Evolutionary conservation across 1,140 invertebrate species (phyloP), one percentile per base, ranked within the genome.

Genomic region (Drosophila lacteicornis): DNA sequence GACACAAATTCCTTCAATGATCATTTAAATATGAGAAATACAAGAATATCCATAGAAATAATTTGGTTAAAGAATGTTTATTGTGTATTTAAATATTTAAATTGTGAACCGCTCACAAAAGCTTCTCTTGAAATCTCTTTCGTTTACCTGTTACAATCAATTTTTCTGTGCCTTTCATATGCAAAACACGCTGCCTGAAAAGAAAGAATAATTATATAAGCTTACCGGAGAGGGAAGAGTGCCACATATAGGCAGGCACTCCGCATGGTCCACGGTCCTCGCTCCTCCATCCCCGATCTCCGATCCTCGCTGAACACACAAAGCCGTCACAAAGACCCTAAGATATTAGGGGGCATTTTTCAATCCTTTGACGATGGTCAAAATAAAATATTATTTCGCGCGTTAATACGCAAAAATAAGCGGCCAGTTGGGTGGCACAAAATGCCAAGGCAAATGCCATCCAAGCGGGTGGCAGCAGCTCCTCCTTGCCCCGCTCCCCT

Each of bases 371-470:
- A 90, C 65, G 81, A 90, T 90, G 85, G 63, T 90, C 85, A 90
- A 90, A 90, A 90, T 90, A 90, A 90, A 82, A 90, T 90, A 90
- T 90, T 84, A 90, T 90, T 90, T 82, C 82, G 85, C 85, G 85
- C 85, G 85, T 90, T 90, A 90, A 90, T 90, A 90, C 85, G 85
- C 79, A 85, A 90, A 90, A 81, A 80, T 84, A 88, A 90, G 80
- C 70, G 65, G 55, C 85, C 77, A 63, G 78, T 90, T 90, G 85
- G 85, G 85, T 90, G 85, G 85, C 79, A 84, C 46, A 27, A 55
- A 63, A 69, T 70, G 68, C 56, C 76, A 66, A 49, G 74, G 71
- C 56, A 55, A 55, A 15, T 55, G 53, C 49, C 17, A 62, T 25
- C 70, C 63, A 88, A 70, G 80, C 84, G 83, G 83, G 83, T 87